Conservation (phyloP, 1,140 invertebrate species). For the Notospermus geniculatus region DNA sequence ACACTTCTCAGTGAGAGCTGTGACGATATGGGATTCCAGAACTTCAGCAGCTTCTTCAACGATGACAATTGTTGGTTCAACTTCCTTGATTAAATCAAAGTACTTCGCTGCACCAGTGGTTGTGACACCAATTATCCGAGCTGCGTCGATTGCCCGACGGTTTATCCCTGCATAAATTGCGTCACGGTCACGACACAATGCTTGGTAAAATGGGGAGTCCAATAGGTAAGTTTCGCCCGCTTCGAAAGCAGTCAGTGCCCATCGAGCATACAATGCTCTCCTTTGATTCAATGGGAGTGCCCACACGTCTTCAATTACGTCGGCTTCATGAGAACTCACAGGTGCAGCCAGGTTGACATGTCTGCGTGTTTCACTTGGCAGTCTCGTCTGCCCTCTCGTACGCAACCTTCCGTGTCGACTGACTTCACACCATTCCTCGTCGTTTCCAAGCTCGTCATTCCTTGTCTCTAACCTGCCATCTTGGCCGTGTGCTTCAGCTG, state of each 20-base stretch:
- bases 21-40: constrained; percentile 25
- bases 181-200: too few species aligned
- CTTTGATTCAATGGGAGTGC: not conserved
- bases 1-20: constrained; percentile 21
- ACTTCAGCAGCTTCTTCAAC: constrained; percentile 31
- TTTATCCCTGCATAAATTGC: too few species aligned
- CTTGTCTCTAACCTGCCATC: too few species aligned
- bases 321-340: not conserved
- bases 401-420: too few species aligned
- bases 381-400: too few species aligned
- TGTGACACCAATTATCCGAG: constrained; percentile 68
- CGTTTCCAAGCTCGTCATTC: too few species aligned
- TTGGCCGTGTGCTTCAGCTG: too few species aligned
- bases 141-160: not conserved
- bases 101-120: constrained; percentile 72
- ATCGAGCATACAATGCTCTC: constrained; percentile 16
- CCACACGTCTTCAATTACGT: constrained; percentile 13
- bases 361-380: too few species aligned
- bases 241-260: not conserved
- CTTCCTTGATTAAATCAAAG: constrained; percentile 58
- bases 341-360: too few species aligned
- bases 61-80: constrained; percentile 24
- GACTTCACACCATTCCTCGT: too few species aligned
- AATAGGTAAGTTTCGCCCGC: too few species aligned
- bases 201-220: too few species aligned